Base-by-base conservation (phyloP, 2,113 vertebrate species). In the Gallinago undulata region DNA sequence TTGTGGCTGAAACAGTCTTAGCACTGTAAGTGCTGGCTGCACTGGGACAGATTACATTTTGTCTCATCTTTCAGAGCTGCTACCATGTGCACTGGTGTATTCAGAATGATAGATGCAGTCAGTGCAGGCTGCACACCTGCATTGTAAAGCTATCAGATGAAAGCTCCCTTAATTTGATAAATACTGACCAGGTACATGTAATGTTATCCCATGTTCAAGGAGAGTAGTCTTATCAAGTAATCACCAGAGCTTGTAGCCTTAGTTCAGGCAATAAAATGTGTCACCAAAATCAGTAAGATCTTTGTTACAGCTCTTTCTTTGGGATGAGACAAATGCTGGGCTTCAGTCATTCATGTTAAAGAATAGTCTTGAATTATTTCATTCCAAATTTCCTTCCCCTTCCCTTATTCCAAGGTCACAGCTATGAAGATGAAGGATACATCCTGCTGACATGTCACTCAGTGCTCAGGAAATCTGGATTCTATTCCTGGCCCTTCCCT, bases 391-490 rank as follows among this genome's bases (percentile, higher is more conserved):
- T 70, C 84, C 82, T 90, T 87, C 67, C 66, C 80, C 63, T 94
- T 84, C 64, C 84, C 80, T 47, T 95, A 43, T 63, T 90, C 43
- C 81, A 93, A 91, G 92, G 80, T 89, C 79, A 56, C 7, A 74
- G 81, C 70, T 56, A 15, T 89, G 70, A 74, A 82, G 74, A 64
- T 4, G 53, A 79, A 89, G 76, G 66, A 37, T 85, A 27, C 56
- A 39, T 69, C 91, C 94, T 97, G 81, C 87, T 95, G 87, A 53
- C 63, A 51, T 76, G 62, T 92, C 91, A 67, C 70, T 93, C 55
- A 30, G 53, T 51, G 47, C 57, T 96, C 90, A 96, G 95, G 87
- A 96, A 96, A 85, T 91, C 67, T 55, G 78, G 50, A 43, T 95
- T 90, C 84, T 94, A 76, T 93, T 97, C 67, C 90, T 90, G 84